Percentiles rank a stretch among this genome's conserved stretches.
These are phyloP conservation scores for Lepidostoma basale DNA, from an alignment of 1,140 invertebrate species.

Conservation along the genomic window DNA sequence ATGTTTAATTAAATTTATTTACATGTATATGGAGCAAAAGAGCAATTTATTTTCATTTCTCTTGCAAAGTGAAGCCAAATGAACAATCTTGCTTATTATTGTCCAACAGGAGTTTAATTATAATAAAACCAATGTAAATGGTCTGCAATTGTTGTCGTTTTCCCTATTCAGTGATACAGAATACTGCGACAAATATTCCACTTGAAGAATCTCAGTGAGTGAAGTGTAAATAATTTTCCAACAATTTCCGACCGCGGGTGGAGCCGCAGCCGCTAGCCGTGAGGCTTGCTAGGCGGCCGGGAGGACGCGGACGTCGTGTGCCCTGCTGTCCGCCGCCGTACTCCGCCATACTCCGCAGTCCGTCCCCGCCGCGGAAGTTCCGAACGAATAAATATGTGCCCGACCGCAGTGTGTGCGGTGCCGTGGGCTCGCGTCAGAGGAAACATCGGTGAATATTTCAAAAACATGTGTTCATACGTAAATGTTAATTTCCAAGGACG, in stretches of 20 bases:
- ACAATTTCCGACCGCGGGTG: too few species aligned
- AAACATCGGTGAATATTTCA: conserved; percentile 30
- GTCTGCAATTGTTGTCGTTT: neutral
- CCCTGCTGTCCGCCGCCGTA: neutral
- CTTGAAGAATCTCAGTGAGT: neutral
- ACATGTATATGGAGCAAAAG: too few species aligned
- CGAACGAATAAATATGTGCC: conserved; percentile 7
- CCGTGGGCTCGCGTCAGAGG: neutral
- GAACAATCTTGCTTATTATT: too few species aligned
- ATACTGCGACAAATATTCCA: neutral
- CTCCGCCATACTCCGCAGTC: neutral
- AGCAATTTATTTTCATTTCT: too few species aligned
- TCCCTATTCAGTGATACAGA: neutral
- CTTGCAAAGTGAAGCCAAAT: too few species aligned
- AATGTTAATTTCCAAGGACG: conserved; percentile 22
- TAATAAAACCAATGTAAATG: too few species aligned
- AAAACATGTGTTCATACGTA: conserved; percentile 6
- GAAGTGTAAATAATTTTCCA: conserved; percentile 9
- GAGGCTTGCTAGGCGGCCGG: too few species aligned
- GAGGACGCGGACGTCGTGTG: too few species aligned
- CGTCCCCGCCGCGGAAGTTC: conserved; percentile 7
- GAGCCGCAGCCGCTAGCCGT: too few species aligned
- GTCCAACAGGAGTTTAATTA: too few species aligned
- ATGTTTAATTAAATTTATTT: too few species aligned
- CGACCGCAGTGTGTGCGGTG: neutral